phyloP scores from a whole-genome alignment of 2,888 invertebrate species.

The Drosophila limbata region DNA sequence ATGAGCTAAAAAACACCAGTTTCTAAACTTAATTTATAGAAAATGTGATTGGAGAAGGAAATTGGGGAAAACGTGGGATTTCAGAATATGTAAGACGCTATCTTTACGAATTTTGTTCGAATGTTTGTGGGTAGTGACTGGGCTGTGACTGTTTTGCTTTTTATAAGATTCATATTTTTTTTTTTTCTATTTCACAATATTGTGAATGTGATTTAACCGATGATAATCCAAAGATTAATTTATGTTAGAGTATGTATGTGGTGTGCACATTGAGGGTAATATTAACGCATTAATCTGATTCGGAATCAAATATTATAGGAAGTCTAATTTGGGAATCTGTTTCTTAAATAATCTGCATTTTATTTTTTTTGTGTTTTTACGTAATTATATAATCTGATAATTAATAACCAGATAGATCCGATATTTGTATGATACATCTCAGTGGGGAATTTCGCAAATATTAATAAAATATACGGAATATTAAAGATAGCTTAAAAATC shows the following conservation, averaged over 20 bases:
- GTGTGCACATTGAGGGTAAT: neutral
- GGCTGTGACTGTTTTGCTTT: neutral
- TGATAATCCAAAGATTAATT: neutral
- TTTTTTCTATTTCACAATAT: neutral
- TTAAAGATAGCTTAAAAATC: neutral
- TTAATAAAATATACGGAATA: neutral
- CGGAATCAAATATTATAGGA: neutral
- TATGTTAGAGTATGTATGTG: neutral
- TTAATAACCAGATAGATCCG: neutral
- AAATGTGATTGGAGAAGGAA: constrained; percentile 14
- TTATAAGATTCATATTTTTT: neutral
- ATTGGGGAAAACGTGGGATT: constrained; percentile 4
- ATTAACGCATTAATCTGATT: neutral
- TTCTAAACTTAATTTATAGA: neutral
- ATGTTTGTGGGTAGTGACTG: neutral
- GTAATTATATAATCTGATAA: neutral
- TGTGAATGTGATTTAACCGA: neutral
- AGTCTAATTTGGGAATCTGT: neutral
- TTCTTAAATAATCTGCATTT: neutral
- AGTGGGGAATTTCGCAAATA: neutral
- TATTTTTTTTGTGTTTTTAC: neutral
- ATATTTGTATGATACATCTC: neutral
- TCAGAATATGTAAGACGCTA: constrained; percentile 5
- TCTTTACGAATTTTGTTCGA: neutral
- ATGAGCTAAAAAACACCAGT: constrained; percentile 4